These are phyloP conservation scores for Saxidomus purpurata DNA, from an alignment of 1,140 invertebrate genomes.

Conservation along the genomic window DNA sequence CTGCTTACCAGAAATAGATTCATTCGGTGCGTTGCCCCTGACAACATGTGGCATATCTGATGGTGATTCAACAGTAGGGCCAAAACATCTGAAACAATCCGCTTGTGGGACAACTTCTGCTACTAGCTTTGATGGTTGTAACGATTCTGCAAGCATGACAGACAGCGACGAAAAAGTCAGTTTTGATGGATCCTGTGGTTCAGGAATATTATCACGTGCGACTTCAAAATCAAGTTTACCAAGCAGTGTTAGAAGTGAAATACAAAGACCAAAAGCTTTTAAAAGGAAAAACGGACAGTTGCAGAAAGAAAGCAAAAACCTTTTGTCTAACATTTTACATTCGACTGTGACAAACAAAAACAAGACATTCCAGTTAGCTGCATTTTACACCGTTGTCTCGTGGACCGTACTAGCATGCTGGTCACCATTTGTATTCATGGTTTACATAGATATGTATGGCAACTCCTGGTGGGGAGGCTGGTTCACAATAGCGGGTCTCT, in stretches of 20 bases:
- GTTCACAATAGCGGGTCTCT: neutral
- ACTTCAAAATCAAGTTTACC: neutral
- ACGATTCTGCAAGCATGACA: neutral
- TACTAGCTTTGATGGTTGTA: too few species aligned
- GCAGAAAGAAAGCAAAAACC: neutral
- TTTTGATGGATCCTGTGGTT: neutral
- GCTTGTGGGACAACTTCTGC: too few species aligned
- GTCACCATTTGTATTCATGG: neutral
- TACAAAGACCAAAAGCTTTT: neutral
- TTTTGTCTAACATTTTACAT: neutral
- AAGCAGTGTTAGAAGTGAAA: neutral
- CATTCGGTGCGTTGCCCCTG: neutral
- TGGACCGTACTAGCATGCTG: neutral
- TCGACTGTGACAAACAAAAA: neutral
- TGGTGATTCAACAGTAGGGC: too few species aligned
- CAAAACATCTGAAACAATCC: too few species aligned
- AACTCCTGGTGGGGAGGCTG: neutral
- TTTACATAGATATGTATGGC: neutral
- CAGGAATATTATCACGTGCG: neutral
- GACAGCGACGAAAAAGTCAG: neutral
- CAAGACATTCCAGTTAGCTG: neutral
- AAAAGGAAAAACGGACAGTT: neutral
- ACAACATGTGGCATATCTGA: neutral
- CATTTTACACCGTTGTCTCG: neutral
- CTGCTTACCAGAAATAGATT: neutral